Percentiles rank a stretch among this genome's conserved stretches.
Evolutionary conservation across 2,797 vertebrate species (phyloP).

Genomic region (Gephyroberyx darwinii): DNA sequence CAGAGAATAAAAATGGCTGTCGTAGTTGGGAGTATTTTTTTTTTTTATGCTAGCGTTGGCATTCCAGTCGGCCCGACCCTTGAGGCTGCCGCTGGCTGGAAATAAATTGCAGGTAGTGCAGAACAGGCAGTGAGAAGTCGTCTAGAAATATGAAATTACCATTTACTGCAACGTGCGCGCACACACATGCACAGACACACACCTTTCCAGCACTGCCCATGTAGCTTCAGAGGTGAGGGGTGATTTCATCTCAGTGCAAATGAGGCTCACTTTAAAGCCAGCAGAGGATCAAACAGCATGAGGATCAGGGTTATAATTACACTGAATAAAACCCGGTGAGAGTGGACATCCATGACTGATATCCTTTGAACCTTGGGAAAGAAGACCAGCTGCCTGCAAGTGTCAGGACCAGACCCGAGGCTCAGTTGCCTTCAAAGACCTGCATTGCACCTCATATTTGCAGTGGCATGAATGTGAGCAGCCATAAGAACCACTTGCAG

Average conservation of each 20-base stretch:
- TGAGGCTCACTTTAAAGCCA: slow-evolving; percentile 9
- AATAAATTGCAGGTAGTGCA: background rate
- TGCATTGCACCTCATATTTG: background rate
- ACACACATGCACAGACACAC: background rate
- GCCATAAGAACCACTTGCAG: background rate
- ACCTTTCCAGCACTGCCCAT: background rate
- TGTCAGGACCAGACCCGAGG: slow-evolving; percentile 23
- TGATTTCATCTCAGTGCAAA: slow-evolving; percentile 24
- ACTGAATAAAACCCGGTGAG: slow-evolving; percentile 28
- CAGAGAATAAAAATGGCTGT: slow-evolving; percentile 16
- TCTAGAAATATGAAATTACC: no score
- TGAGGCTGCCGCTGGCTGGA: background rate
- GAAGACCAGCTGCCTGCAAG: slow-evolving; percentile 28
- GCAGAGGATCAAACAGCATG: slow-evolving; percentile 54
- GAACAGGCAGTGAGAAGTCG: no score
- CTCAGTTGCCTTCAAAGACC: slow-evolving; percentile 5
- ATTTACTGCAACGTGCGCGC: no score
- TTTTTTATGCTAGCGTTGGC: background rate
- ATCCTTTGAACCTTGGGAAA: slow-evolving; percentile 38
- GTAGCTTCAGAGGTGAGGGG: slow-evolving; percentile 10
- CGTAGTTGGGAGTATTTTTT: background rate
- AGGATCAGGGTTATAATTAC: slow-evolving; percentile 39
- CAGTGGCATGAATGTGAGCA: background rate
- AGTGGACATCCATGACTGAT: slow-evolving; percentile 25
- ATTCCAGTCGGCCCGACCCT: background rate